Evolutionary conservation across 2,113 vertebrate genomes (phyloP).

Genomic region (Pipra filicauda): DNA sequence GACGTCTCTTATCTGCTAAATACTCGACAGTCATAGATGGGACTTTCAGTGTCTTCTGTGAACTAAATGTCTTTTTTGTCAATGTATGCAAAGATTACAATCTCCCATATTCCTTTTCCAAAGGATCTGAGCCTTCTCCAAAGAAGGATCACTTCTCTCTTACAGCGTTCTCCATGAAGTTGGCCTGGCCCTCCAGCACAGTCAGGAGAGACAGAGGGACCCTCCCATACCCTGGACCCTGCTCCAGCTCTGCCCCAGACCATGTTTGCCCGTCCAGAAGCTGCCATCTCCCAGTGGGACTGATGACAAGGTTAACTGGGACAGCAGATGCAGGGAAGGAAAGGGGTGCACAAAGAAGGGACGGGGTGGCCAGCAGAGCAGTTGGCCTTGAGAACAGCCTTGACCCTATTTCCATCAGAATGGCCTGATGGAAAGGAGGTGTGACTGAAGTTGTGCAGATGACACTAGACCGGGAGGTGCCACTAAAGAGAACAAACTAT

Average conservation of each 20-base stretch:
- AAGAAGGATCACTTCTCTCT: neutral
- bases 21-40: neutral
- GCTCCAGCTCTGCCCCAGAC: neutral
- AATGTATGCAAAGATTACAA: neutral
- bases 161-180: neutral
- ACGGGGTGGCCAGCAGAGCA: neutral
- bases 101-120: neutral
- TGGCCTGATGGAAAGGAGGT: neutral
- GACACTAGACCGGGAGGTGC: neutral
- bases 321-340: neutral
- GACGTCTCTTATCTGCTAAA: neutral
- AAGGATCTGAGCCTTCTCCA: neutral
- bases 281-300: neutral
- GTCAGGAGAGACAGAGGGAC: neutral
- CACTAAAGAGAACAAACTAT: neutral
- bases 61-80: neutral
- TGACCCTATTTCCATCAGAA: neutral
- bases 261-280: fast-evolving
- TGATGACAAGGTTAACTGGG: neutral
- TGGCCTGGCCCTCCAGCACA: neutral
- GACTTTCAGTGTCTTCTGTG: neutral
- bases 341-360: neutral
- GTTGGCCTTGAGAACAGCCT: neutral
- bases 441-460: neutral
- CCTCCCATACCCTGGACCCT: neutral